Evolutionary conservation across 1,140 invertebrate genomes (phyloP), one percentile per base, ranked within the genome.

Genomic region (Leptopilina clavipes): DNA sequence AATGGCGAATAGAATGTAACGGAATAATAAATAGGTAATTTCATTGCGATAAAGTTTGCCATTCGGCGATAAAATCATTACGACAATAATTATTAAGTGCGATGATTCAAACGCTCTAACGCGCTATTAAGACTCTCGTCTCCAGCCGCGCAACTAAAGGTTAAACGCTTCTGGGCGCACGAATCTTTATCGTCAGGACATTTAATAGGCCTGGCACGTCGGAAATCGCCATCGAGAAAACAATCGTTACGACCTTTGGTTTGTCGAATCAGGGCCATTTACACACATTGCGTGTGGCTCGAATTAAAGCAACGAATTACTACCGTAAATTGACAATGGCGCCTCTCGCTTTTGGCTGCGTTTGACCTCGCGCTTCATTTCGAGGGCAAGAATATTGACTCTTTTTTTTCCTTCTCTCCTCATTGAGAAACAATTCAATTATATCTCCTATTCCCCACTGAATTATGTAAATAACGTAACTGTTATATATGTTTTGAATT

Each of bases 291-390:
- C 81, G 78, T 85, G 80, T 81, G 82, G 82, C 75, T 83, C 84
- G 86, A 72, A 84, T 87, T 86, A 85, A 87, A 87, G 81, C 52
- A 81, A 78, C 83, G 80, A 86, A 87, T 87, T 87, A 83, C 82
- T 82, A 86, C 82, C 81, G 79, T 71, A 78, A 37, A 31, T 31
- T 31, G 25, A 31, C 25, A 8, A 31, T 31, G 59, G 11, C 14
- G 56, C 25, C 59, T 37, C 12, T 31, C 25, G 11, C 25, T 65
- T 65, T 65, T 65, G 59, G 14, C 25, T 37, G 2, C 3, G 0
- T n/a, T n/a, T 31, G 59, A 31, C 59, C 59, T 65, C 25, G 59
- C 59, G 59, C 59, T 65, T 65, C 22, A 65, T 65, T 65, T 65
- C 59, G 59, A 65, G 59, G 59, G 25, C 59, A 14, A 31, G 1